These are phyloP conservation scores for Decapterus maruadsi DNA, from an alignment of 2,797 vertebrate genomes.

Conservation along the genomic window DNA sequence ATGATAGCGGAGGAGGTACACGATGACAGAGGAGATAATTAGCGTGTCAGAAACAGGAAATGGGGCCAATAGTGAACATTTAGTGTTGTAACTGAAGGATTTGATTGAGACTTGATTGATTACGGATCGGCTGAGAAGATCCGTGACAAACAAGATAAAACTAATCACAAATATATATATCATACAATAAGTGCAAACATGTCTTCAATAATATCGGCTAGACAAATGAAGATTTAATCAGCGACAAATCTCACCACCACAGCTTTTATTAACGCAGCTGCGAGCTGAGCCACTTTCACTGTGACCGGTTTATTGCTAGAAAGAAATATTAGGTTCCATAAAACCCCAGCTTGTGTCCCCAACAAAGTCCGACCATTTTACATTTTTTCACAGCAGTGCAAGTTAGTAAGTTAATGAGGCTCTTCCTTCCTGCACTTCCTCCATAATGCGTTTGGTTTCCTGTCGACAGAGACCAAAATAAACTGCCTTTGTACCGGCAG, in stretches of 20 bases:
- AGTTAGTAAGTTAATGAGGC: conserved; percentile 69
- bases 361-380: neutral
- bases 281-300: neutral
- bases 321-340: neutral
- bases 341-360: conserved; percentile 9
- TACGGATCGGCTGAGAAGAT: neutral
- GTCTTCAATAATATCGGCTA: neutral
- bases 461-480: conserved; percentile 66
- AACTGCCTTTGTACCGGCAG: conserved; percentile 41
- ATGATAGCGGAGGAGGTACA: conserved; percentile 87
- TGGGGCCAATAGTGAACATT: too few relatives aligned
- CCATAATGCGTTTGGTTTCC: conserved; percentile 73
- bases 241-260: neutral
- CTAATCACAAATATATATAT: neutral
- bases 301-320: neutral
- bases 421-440: conserved; percentile 78
- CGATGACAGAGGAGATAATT: neutral
- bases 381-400: conserved; percentile 42
- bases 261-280: neutral
- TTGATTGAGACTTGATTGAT: neutral
- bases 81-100: neutral
- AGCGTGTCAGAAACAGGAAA: neutral
- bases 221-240: neutral
- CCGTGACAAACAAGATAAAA: too few relatives aligned
- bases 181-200: neutral